Evolutionary conservation across 2,113 vertebrate genomes (phyloP).

Genomic region (Eublepharis macularius): DNA sequence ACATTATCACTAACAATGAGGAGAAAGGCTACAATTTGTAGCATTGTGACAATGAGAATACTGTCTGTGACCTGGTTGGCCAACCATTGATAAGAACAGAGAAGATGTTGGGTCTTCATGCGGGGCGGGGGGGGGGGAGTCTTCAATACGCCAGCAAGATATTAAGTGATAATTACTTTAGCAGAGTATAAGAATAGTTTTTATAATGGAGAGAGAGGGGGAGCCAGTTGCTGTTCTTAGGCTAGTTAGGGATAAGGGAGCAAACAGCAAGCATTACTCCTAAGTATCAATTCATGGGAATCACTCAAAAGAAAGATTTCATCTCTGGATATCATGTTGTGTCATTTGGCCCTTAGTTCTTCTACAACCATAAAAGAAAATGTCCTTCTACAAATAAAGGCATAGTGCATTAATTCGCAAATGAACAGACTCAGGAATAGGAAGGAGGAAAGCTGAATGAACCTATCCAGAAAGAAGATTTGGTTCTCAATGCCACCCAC

Average conservation of each 20-base stretch:
- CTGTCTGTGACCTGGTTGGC: constrained; percentile 44
- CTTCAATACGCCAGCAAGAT: constrained; percentile 42
- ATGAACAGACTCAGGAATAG: accelerated
- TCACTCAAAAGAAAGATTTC: not conserved
- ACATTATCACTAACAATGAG: constrained; percentile 51
- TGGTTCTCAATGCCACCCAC: not conserved
- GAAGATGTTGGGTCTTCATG: constrained; percentile 43
- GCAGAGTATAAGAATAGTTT: not conserved
- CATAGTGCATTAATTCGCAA: not conserved
- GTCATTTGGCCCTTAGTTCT: not conserved
- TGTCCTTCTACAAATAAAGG: not conserved
- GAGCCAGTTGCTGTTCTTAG: not conserved
- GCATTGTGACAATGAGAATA: constrained; percentile 47
- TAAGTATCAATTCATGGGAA: not conserved
- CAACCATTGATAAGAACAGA: constrained; percentile 18
- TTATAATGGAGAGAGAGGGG: too few species aligned
- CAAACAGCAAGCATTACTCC: not conserved
- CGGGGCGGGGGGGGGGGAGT: too few species aligned
- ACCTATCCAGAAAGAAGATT: not conserved
- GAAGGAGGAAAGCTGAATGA: not conserved
- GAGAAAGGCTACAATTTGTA: constrained; percentile 38
- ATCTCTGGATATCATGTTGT: not conserved
- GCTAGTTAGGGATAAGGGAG: not conserved
- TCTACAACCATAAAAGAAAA: not conserved
- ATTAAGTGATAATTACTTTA: not conserved